phyloP scores from a whole-genome alignment of 1,140 invertebrate species.

The Mya arenaria region DNA sequence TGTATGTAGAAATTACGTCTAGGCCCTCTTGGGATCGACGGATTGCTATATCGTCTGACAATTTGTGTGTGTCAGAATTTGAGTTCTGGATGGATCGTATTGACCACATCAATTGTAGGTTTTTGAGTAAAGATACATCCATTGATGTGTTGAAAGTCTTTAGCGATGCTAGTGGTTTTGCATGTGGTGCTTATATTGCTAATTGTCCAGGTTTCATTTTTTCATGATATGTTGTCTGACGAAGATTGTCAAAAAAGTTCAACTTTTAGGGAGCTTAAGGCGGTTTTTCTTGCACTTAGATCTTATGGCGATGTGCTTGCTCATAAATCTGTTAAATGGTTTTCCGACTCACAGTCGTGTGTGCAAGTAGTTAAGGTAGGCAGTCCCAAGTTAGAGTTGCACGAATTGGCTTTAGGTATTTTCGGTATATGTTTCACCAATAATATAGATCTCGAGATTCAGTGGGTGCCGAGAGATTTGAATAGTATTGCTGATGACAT shows the following conservation, averaged over 20 bases:
- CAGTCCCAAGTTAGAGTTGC: conserved; percentile 10
- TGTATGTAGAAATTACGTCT: background rate
- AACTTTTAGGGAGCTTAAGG: conserved; percentile 5
- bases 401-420: background rate
- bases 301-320: background rate
- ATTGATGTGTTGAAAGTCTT: background rate
- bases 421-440: conserved; percentile 7
- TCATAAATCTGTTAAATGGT: conserved; percentile 13
- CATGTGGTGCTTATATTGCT: background rate
- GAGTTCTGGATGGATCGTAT: too few relatives aligned
- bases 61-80: too few relatives aligned
- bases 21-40: background rate
- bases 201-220: background rate
- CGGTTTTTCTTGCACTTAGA: conserved; percentile 1
- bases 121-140: too few relatives aligned
- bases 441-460: background rate
- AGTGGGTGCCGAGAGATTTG: background rate
- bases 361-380: background rate
- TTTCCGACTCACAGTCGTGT: conserved; percentile 11
- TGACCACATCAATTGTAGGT: too few relatives aligned
- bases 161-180: background rate
- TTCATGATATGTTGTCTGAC: background rate
- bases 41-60: background rate
- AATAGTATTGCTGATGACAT: conserved; percentile 12
- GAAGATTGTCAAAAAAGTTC: background rate